phyloP scores from a whole-genome alignment of 2,888 invertebrate genomes.

The Fissipunctia ypsillon region DNA sequence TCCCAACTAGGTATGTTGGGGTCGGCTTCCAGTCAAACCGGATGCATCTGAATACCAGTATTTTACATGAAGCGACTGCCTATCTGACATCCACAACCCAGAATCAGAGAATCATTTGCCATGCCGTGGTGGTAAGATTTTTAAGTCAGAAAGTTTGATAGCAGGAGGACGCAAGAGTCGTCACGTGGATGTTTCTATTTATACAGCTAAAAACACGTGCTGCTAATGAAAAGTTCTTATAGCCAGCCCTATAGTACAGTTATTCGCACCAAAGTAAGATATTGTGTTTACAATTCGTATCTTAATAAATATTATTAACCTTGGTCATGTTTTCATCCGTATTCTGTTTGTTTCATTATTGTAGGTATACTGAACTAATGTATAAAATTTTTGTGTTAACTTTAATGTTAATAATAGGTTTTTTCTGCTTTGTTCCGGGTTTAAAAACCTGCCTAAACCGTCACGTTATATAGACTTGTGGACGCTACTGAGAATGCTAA shows the following conservation, averaged over 20 bases:
- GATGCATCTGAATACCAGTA: too few species aligned
- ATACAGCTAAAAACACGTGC: not conserved
- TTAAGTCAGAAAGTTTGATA: not conserved
- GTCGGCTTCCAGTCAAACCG: too few species aligned
- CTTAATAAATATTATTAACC: slow-evolving; percentile 55
- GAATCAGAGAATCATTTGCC: not conserved
- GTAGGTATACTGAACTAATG: slow-evolving; percentile 37
- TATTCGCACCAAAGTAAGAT: slow-evolving; percentile 36
- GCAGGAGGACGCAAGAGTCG: not conserved
- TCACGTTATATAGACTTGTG: not conserved
- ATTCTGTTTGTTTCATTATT: slow-evolving; percentile 48
- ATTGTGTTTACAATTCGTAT: slow-evolving; percentile 49
- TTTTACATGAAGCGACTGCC: too few species aligned
- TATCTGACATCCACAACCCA: too few species aligned
- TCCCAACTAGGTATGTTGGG: too few species aligned
- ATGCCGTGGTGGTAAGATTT: not conserved
- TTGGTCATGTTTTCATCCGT: slow-evolving; percentile 46
- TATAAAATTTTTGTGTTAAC: slow-evolving; percentile 22
- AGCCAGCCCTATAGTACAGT: slow-evolving; percentile 35
- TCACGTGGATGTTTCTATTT: not conserved
- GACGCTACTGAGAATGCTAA: too few species aligned
- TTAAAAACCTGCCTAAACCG: not conserved
- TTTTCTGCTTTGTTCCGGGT: slow-evolving; percentile 50
- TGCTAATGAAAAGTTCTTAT: not conserved
- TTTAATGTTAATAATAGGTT: slow-evolving; percentile 1